Conservation (phyloP, 1,140 invertebrate genomes). For the Trichogramma pretiosum region DNA sequence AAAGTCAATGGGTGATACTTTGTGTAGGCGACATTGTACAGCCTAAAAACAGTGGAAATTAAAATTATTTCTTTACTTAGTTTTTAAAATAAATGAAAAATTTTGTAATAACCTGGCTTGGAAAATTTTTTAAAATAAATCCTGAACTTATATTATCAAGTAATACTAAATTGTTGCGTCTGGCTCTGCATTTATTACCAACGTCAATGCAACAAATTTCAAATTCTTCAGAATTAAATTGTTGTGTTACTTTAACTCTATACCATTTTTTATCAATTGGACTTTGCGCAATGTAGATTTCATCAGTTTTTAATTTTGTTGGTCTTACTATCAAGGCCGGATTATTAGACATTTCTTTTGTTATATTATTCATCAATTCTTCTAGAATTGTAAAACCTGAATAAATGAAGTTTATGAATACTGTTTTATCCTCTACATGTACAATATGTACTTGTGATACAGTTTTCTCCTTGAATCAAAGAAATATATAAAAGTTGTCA, state of each 20-base stretch:
- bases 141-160: not conserved
- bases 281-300: constrained; percentile 38
- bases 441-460: constrained; percentile 39
- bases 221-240: constrained; percentile 22
- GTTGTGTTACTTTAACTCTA: constrained; percentile 29
- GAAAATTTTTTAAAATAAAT: constrained; percentile 4
- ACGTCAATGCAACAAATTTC: constrained; percentile 41
- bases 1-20: constrained; percentile 41
- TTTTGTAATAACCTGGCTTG: too few species aligned
- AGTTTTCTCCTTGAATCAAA: constrained; percentile 26
- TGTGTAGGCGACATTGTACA: constrained; percentile 44
- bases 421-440: constrained; percentile 35
- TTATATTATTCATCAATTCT: constrained; percentile 27
- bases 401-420: constrained; percentile 43
- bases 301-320: constrained; percentile 16
- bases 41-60: constrained; percentile 43
- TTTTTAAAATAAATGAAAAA: too few species aligned
- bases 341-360: constrained; percentile 21
- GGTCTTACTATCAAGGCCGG: not conserved
- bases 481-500: not conserved
- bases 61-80: not conserved
- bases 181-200: constrained; percentile 38
- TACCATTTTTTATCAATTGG: constrained; percentile 29
- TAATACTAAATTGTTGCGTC: not conserved
- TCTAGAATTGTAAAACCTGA: constrained; percentile 32